phyloP scores from a whole-genome alignment of 2,888 invertebrate species.

The Ormyrus nitidulus region DNA sequence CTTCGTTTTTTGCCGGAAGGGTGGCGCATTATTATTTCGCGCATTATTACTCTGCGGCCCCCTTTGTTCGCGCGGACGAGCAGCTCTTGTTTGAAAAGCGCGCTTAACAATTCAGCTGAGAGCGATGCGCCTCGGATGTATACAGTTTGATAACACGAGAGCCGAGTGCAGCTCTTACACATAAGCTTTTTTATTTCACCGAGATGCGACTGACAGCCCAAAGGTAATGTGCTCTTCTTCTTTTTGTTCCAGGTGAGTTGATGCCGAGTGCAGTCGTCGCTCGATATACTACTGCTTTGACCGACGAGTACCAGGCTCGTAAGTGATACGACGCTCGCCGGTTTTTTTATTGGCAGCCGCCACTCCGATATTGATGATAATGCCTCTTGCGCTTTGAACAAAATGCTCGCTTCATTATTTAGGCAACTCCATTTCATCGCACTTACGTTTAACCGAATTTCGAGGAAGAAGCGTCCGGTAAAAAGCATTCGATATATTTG shows the following conservation, averaged over 20 bases:
- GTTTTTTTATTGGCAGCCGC: too few relatives aligned
- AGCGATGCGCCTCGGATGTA: slow-evolving; percentile 7
- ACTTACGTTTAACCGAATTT: too few relatives aligned
- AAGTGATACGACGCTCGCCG: background rate
- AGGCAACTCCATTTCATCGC: too few relatives aligned
- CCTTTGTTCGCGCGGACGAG: slow-evolving; percentile 46
- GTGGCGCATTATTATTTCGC: slow-evolving; percentile 33
- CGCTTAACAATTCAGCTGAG: background rate
- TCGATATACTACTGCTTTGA: slow-evolving; percentile 22
- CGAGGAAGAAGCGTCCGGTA: too few relatives aligned
- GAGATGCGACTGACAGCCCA: slow-evolving; percentile 35
- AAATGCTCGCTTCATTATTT: too few relatives aligned
- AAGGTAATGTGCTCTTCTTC: slow-evolving; percentile 28
- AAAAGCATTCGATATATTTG: too few relatives aligned
- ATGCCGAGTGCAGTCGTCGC: background rate
- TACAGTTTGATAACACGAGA: background rate
- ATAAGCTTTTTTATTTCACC: background rate
- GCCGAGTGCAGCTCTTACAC: background rate
- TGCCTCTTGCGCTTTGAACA: too few relatives aligned
- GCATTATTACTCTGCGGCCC: slow-evolving; percentile 23
- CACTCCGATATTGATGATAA: too few relatives aligned
- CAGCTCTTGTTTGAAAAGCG: slow-evolving; percentile 40
- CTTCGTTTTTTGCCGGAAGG: slow-evolving; percentile 10
- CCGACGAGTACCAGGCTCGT: slow-evolving; percentile 5
- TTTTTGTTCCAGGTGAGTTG: slow-evolving; percentile 52